phyloP scores from a whole-genome alignment of 2,113 vertebrate species.

The Eptesicus fuscus region DNA sequence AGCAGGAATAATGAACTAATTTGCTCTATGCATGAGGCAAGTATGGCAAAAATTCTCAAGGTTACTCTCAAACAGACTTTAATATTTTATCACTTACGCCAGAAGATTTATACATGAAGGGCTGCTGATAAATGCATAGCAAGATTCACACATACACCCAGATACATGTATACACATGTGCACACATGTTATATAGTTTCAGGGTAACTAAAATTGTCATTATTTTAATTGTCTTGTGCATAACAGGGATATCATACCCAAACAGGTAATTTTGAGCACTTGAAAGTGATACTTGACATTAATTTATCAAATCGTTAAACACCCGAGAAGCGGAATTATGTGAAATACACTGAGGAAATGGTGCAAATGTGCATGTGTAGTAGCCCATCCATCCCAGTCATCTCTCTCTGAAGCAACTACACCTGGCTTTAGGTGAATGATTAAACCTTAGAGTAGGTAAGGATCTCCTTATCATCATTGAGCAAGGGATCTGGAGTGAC shows the following conservation, averaged over 20 bases:
- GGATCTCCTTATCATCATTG: conserved; percentile 64
- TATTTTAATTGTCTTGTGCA: background rate
- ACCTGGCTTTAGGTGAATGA: conserved; percentile 52
- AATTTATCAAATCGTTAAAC: conserved; percentile 14
- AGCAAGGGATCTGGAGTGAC: conserved; percentile 67
- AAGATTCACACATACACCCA: background rate
- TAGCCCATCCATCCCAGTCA: conserved; percentile 29
- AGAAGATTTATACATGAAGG: background rate
- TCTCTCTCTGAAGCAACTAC: background rate
- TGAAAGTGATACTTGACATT: conserved; percentile 13
- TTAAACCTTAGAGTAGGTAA: conserved; percentile 48
- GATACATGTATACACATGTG: background rate
- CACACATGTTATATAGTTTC: background rate
- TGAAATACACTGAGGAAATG: background rate
- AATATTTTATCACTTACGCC: background rate
- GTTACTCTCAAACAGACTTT: conserved; percentile 44
- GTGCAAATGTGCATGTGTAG: background rate
- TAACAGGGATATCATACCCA: background rate
- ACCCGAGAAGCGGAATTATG: background rate
- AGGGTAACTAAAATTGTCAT: background rate
- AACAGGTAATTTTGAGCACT: background rate
- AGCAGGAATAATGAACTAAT: conserved; percentile 69
- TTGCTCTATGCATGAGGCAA: conserved; percentile 33
- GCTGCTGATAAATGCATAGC: background rate
- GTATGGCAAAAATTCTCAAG: conserved; percentile 25